A percentile compares a stretch with the other conserved stretches of the same genome.
Conservation (phyloP, 2,113 vertebrate species). For the Ceyx margarethae region DNA sequence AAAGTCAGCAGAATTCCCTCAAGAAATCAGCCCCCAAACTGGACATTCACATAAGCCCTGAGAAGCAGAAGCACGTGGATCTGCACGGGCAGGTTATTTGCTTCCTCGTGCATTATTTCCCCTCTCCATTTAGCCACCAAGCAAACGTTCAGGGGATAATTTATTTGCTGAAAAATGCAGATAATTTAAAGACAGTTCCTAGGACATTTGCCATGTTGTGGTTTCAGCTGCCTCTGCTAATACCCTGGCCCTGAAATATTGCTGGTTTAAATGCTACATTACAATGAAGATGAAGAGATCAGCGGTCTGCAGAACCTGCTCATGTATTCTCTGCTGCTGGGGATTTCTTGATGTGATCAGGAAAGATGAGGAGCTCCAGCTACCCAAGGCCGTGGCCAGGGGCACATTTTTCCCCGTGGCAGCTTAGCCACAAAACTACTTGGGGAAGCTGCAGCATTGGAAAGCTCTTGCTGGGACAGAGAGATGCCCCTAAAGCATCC, state of each 20-base stretch:
- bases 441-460: background rate
- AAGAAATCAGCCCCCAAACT: background rate
- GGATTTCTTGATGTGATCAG: background rate
- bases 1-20: background rate
- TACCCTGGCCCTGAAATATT: slow-evolving; percentile 42
- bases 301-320: background rate
- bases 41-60: background rate
- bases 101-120: background rate
- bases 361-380: background rate
- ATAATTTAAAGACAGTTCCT: slow-evolving; percentile 53
- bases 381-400: background rate
- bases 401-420: background rate
- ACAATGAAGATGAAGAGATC: slow-evolving; percentile 30
- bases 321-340: background rate
- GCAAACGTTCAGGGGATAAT: slow-evolving; percentile 5
- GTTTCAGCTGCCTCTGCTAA: slow-evolving; percentile 47
- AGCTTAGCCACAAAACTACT: background rate
- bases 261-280: slow-evolving; percentile 15
- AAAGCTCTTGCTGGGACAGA: background rate
- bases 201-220: slow-evolving; percentile 12
- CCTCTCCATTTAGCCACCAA: slow-evolving; percentile 1
- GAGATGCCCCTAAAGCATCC: background rate
- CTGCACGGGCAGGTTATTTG: background rate
- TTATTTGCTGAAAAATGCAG: slow-evolving; percentile 56
- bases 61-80: background rate